Evolutionary conservation across 1,140 invertebrate genomes (phyloP), one percentile per base, ranked within the genome.

Genomic region (Popillia japonica): DNA sequence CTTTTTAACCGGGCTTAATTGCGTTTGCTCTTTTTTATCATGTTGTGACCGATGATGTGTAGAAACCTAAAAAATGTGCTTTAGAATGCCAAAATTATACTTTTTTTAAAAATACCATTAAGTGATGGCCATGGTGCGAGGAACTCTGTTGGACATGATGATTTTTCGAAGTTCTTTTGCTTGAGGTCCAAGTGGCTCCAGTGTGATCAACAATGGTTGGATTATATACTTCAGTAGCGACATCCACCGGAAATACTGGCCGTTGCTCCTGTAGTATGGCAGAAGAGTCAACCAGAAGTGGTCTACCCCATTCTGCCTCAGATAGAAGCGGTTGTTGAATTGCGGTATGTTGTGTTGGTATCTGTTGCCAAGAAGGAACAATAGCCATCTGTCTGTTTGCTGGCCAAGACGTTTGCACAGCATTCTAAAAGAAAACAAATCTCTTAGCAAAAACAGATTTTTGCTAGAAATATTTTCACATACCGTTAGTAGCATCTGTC

Each of bases 1-100:
- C 87, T 99, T 99, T 88, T 99, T 99, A 2, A 99, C 96, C 0
- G 98, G 98, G 83, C 96, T 98, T 78, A 99, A 88, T 83, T 99
- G 97, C 64, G 95, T 95, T 40, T 93, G 91, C 83, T 98, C 96
- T 85, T 97, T 98, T 86, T 96, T 97, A 82, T 93, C 92, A 79
- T 89, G 87, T 84, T 89, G 87, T 89, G 84, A 79, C 41, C 85
- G 79, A 83, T 86, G 86, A 77, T 86, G 85, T 3, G 84, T 81
- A 0, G 89, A 88, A 61, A 89, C 87, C 75, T 88, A 84, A 68
- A 76, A 79, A 79, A 72, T 9, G 6, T 59, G 20, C 6, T 27
- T 68, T 34, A 22, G 20, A 68, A 8, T 27, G 20, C 22, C 7
- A 68, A 23, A 7, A 34, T 20, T 4, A 68, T 10, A 68, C 8